phyloP scores from a whole-genome alignment of 2,113 vertebrate species.

The Colistium nudipinnis region DNA sequence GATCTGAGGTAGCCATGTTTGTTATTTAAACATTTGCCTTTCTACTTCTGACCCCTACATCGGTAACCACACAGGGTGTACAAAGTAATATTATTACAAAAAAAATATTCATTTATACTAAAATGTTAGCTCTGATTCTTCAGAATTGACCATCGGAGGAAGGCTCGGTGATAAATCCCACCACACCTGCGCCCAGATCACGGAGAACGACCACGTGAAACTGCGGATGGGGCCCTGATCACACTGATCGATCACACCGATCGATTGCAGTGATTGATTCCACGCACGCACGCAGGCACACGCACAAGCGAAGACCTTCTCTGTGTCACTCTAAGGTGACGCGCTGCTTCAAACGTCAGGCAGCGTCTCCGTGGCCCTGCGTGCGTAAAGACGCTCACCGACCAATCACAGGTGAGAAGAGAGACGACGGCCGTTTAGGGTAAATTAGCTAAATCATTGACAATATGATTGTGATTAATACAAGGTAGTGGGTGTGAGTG shows the following conservation, averaged over 20 bases:
- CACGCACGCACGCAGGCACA: too few species aligned
- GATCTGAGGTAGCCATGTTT: too few species aligned
- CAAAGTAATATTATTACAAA: too few species aligned
- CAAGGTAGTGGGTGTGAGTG: background rate
- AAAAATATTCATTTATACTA: too few species aligned
- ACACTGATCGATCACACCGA: too few species aligned
- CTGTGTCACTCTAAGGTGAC: conserved; percentile 59
- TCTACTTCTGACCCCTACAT: background rate
- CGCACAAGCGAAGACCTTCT: conserved; percentile 53
- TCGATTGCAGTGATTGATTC: too few species aligned
- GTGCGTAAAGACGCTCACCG: conserved; percentile 61
- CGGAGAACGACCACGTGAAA: too few species aligned
- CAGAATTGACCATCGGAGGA: background rate
- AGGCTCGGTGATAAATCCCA: background rate
- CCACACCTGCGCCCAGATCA: background rate
- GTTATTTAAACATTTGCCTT: background rate
- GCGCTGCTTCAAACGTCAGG: conserved; percentile 64
- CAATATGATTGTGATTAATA: background rate
- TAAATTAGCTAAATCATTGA: conserved; percentile 53
- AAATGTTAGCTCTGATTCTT: background rate
- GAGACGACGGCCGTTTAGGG: conserved; percentile 56
- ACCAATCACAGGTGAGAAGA: conserved; percentile 75
- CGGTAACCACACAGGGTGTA: background rate
- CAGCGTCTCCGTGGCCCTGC: conserved; percentile 49
- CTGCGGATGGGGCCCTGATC: too few species aligned